Conservation (phyloP, 2,888 invertebrate species). For the Amphipyra tragopoginis region DNA sequence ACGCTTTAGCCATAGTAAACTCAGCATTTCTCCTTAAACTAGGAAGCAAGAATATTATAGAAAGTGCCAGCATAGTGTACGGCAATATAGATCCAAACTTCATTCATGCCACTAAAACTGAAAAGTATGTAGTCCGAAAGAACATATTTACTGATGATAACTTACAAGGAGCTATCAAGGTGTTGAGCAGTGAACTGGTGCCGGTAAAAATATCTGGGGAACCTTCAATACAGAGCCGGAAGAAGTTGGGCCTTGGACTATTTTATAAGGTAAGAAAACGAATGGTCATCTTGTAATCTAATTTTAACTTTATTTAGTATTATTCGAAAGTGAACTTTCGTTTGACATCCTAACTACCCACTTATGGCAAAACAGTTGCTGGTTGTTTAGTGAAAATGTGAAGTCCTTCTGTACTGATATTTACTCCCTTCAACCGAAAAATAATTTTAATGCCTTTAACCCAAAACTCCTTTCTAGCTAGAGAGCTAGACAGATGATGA, state of each 20-base stretch:
- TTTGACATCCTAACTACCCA: too few relatives aligned
- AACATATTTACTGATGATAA: conserved; percentile 76
- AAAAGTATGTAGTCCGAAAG: conserved; percentile 86
- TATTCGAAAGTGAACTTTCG: not conserved
- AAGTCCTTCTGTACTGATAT: too few relatives aligned
- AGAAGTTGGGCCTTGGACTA: conserved; percentile 92
- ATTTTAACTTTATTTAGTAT: not conserved
- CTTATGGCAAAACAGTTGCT: too few relatives aligned
- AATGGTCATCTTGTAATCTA: not conserved
- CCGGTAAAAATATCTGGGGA: conserved; percentile 92
- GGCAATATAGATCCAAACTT: conserved; percentile 91
- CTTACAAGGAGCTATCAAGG: conserved; percentile 86
- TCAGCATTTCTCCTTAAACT: conserved; percentile 92
- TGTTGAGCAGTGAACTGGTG: conserved; percentile 90
- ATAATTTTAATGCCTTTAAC: too few relatives aligned
- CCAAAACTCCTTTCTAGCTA: too few relatives aligned
- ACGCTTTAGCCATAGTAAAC: conserved; percentile 94
- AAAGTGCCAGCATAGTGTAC: conserved; percentile 90
- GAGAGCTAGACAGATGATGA: too few relatives aligned
- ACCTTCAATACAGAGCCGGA: conserved; percentile 92
- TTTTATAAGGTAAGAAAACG: conserved; percentile 93
- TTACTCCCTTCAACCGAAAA: too few relatives aligned
- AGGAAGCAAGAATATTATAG: conserved; percentile 67
- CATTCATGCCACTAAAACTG: conserved; percentile 90
- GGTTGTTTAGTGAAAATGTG: too few relatives aligned